phyloP scores from a whole-genome alignment of 2,113 vertebrate species.

The Sebastes schlegelii region DNA sequence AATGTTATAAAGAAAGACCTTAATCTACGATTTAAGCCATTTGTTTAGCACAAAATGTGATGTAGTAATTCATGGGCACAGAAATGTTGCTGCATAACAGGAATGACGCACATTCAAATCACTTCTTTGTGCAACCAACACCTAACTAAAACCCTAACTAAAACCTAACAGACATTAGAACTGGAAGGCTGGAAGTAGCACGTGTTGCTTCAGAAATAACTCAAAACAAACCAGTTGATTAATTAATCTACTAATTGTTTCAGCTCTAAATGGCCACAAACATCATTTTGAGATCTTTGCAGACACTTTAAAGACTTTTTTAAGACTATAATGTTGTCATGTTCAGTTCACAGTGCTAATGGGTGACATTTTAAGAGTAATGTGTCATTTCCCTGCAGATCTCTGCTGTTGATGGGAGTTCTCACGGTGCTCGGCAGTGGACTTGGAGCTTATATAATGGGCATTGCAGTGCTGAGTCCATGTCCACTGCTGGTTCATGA shows the following conservation, averaged over 20 bases:
- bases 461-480: constrained; percentile 82
- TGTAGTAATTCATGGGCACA: no score
- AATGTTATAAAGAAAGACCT: no score
- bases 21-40: no score
- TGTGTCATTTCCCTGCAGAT: constrained; percentile 66
- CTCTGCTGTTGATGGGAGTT: constrained; percentile 78
- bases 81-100: no score
- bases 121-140: no score
- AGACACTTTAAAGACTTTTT: not conserved
- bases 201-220: not conserved
- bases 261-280: not conserved
- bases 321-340: not conserved
- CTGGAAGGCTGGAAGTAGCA: not conserved
- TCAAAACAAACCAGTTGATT: not conserved
- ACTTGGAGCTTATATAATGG: constrained; percentile 81
- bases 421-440: constrained; percentile 75
- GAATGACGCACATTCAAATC: no score
- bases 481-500: constrained; percentile 80
- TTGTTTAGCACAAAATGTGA: no score
- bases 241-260: not conserved
- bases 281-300: no score
- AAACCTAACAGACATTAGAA: not conserved
- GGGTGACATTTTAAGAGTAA: no score
- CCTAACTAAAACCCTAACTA: no score
- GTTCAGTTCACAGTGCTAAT: not conserved